Base-by-base conservation (phyloP, 2,888 invertebrate species). In the Tineola bisselliella region DNA sequence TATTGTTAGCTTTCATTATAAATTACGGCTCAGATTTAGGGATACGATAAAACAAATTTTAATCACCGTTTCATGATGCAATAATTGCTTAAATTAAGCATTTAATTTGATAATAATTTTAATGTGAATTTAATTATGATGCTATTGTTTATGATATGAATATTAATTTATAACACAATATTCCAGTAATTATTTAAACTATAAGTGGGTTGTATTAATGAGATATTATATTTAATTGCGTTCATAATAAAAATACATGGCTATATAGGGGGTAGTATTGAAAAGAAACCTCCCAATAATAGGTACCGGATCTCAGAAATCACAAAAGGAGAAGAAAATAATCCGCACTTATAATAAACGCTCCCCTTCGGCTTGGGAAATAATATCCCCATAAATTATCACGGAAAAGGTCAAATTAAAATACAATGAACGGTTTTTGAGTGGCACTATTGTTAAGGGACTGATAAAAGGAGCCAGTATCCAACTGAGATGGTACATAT, bases 351-450 rank as follows among this genome's bases (percentile, higher is more conserved):
- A 83, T 84, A 82, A 82, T 82, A 82, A 81, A 75, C 79, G 82
- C 75, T 79, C 67, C 77, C 77, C 79, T 73, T 74, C 70, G 67
- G 67, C 67, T 60, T 38, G 19, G 52, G 56, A 63, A 63, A 68
- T 65, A 79, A 76, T 70, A 75, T 78, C 81, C 82, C 76, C 83
- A 87, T 87, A 86, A 87, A 87, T 87, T 86, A 87, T 84, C 84
- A 74, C 83, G 81, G 80, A 84, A 87, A 86, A 87, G 86, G 86
- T 87, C 87, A 86, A 86, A 87, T 87, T 87, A 87, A 84, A 87
- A 87, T 87, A 87, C 87, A 87, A 87, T 86, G 86, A 86, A 79
- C 74, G 81, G 81, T 87, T 86, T 87, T 86, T 86, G 84, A 87
- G 87, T 86, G 84, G 84, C 82, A 84, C 82, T 79, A 87, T 86